Evolutionary conservation across 2,113 vertebrate species (phyloP).

Genomic region (Micromys minutus): DNA sequence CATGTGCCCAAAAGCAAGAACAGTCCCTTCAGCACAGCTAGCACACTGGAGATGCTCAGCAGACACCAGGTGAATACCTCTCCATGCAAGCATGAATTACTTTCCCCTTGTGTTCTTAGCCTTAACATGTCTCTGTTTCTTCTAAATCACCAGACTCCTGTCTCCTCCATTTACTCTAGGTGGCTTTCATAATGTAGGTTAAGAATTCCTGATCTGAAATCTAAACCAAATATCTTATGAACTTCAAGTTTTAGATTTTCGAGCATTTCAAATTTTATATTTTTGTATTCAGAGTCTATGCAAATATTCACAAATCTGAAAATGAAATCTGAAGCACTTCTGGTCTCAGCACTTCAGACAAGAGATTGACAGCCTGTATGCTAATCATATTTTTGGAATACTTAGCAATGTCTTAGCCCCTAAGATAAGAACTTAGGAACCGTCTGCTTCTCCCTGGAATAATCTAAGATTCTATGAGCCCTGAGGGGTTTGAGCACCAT

Average conservation of each 20-base stretch:
- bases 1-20: neutral
- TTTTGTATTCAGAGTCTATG: neutral
- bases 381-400: neutral
- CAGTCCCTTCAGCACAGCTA: fast-evolving
- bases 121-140: neutral
- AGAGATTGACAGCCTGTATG: neutral
- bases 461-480: no score
- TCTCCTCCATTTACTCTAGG: neutral
- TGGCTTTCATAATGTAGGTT: neutral
- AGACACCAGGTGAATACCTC: neutral
- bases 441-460: neutral
- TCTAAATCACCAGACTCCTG: neutral
- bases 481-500: neutral
- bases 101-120: neutral
- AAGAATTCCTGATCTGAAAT: neutral
- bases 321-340: constrained; percentile 10
- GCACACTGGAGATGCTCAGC: neutral
- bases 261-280: neutral
- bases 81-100: neutral
- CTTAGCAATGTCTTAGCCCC: neutral
- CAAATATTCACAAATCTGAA: neutral
- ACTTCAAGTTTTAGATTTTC: neutral
- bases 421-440: neutral
- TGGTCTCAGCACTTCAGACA: neutral
- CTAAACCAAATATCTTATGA: neutral